Percentiles rank a stretch among this genome's conserved stretches.
phyloP scores from a whole-genome alignment of 2,113 vertebrate species.

The Mystacornis crossleyi region DNA sequence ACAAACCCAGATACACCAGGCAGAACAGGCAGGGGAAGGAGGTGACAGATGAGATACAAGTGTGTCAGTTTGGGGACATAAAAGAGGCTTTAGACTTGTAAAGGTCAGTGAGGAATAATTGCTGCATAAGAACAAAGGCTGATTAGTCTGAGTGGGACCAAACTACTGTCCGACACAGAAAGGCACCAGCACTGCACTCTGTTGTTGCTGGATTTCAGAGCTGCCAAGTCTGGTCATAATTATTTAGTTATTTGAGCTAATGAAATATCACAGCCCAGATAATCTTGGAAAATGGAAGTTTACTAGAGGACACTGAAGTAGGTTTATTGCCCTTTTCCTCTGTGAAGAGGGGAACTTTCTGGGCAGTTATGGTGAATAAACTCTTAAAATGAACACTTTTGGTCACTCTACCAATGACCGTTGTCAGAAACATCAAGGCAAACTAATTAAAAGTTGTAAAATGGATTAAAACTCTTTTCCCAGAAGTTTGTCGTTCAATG shows the following conservation, averaged over 20 bases:
- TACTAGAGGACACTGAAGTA: slow-evolving; percentile 29
- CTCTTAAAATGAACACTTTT: background rate
- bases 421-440: background rate
- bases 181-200: background rate
- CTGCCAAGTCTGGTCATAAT: slow-evolving; percentile 58
- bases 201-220: slow-evolving; percentile 31
- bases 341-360: background rate
- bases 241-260: slow-evolving; percentile 58
- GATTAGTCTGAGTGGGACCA: background rate
- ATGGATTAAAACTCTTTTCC: background rate
- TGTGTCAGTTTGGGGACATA: background rate
- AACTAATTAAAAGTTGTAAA: background rate
- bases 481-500: background rate
- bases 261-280: slow-evolving; percentile 51
- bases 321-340: slow-evolving; percentile 22
- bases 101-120: slow-evolving; percentile 11
- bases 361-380: background rate
- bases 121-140: slow-evolving; percentile 13
- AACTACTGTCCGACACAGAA: background rate
- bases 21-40: background rate
- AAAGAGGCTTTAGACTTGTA: background rate
- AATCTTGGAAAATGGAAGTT: slow-evolving; percentile 55
- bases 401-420: background rate
- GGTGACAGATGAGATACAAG: background rate
- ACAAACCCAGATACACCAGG: background rate